phyloP scores from a whole-genome alignment of 2,888 invertebrate species.

The Rhaphigaster nebulosa region DNA sequence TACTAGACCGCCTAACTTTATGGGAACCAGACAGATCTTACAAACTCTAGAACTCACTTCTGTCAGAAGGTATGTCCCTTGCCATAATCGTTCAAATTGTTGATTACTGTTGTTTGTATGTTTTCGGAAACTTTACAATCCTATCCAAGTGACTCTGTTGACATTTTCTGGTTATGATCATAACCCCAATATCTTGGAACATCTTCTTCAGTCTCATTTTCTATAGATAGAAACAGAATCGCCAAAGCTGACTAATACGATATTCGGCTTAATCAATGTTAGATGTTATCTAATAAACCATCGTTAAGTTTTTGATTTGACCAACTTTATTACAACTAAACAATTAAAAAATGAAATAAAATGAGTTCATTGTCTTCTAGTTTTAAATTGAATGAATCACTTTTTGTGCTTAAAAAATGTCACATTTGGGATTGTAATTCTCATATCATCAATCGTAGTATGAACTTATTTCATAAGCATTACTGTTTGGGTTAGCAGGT shows the following conservation, averaged over 20 bases:
- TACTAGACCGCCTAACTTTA: background rate
- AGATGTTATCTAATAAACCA: background rate
- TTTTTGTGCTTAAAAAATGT: background rate
- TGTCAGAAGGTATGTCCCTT: background rate
- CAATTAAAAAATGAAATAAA: too few species aligned
- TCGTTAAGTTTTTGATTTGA: background rate
- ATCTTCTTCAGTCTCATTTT: background rate
- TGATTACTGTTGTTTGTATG: background rate
- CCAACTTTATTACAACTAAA: too few species aligned
- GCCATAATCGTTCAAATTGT: background rate
- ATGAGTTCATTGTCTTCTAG: too few species aligned
- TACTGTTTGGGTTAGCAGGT: background rate
- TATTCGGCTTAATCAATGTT: background rate
- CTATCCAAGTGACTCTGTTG: background rate
- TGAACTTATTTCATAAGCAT: background rate
- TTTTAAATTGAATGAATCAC: conserved; percentile 1
- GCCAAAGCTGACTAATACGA: background rate
- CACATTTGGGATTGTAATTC: background rate
- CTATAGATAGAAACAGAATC: background rate
- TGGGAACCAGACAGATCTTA: background rate
- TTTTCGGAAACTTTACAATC: background rate
- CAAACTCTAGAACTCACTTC: background rate
- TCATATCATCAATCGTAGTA: background rate
- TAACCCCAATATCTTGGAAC: background rate
- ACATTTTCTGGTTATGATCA: background rate